Evolutionary conservation across 2,888 invertebrate species (phyloP).

Genomic region (Hirtodrosophila cameraria): DNA sequence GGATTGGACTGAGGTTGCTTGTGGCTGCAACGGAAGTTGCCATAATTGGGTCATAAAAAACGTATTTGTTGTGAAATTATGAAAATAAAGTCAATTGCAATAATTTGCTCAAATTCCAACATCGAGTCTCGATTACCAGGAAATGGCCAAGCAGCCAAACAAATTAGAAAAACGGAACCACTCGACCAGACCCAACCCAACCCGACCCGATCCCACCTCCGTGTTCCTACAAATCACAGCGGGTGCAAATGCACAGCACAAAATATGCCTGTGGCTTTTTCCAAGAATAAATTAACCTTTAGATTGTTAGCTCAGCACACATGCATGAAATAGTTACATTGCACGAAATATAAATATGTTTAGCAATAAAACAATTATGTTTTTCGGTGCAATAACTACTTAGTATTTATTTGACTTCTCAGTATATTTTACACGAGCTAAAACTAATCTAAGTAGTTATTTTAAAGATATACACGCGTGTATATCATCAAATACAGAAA

Average conservation of each 20-base stretch:
- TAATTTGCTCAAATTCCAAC: conserved; percentile 65
- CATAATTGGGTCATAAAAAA: conserved; percentile 78
- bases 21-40: conserved; percentile 43
- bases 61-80: conserved; percentile 77
- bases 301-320: background rate
- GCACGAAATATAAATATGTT: background rate
- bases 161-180: conserved; percentile 29
- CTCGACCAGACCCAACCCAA: too few species aligned
- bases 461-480: too few species aligned
- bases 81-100: conserved; percentile 77
- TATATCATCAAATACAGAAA: too few species aligned
- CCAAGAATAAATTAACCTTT: conserved; percentile 28
- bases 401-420: too few species aligned
- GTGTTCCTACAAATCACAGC: conserved; percentile 13
- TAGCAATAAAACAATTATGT: too few species aligned
- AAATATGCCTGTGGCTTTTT: conserved; percentile 17
- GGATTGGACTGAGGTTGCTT: conserved; percentile 25
- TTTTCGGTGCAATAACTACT: too few species aligned
- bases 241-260: conserved; percentile 4
- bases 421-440: too few species aligned
- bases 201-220: too few species aligned
- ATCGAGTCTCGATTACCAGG: conserved; percentile 59
- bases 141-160: conserved; percentile 32
- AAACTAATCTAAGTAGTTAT: too few species aligned
- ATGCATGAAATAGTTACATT: conserved; percentile 3